Evolutionary conservation across 23 tunicate species (phyloP), one percentile per base, ranked within the genome.

Genomic region (Ciona savignyi): DNA sequence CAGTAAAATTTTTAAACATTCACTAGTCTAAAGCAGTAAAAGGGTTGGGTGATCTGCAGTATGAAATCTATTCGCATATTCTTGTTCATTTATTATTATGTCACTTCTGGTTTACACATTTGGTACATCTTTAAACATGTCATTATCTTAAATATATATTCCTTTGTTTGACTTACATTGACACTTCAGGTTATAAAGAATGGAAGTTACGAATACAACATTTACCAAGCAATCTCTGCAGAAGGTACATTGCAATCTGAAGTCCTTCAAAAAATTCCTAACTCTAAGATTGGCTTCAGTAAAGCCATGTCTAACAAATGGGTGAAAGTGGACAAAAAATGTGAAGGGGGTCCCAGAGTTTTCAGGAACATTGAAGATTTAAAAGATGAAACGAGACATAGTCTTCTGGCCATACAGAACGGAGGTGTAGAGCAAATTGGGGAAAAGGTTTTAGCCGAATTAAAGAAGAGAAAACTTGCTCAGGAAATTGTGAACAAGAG

Each of bases 231-330:
- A 29, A 72, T 90, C 21, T 79, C 91, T 1, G 73, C 32, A 0
- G 86, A 90, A 60, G 97, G 91, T 35, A 90, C 84, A 32, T 22
- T 68, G 2, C 91, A 90, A 64, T 63, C 82, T 11, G 86, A 84
- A 29, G 33, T 84, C 33, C 68, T 90, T 67, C 67, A 90, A 65
- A 34, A n/a, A 19, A 74, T 65, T 70, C 73, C 75, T 23, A 84
- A 90, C 78, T 77, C 84, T 19, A 90, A 90, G 63, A 71, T 90
- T 74, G 97, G 97, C 15, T 83, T 90, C 78, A 84, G 97, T 74
- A 90, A 90, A 79, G 97, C 97, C 1, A 84, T 90, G 86, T 74
- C 97, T 0, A 84, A 79, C 51, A 90, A 80, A 63, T 84, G 90
- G 97, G 84, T 90, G 9, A 67, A 80, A 74, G 76, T 83, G 28